These are phyloP conservation scores for Petrosia ficiformis DNA, from an alignment of 37 sponge, comb jelly and placozoan genomes.

Conservation along the genomic window DNA sequence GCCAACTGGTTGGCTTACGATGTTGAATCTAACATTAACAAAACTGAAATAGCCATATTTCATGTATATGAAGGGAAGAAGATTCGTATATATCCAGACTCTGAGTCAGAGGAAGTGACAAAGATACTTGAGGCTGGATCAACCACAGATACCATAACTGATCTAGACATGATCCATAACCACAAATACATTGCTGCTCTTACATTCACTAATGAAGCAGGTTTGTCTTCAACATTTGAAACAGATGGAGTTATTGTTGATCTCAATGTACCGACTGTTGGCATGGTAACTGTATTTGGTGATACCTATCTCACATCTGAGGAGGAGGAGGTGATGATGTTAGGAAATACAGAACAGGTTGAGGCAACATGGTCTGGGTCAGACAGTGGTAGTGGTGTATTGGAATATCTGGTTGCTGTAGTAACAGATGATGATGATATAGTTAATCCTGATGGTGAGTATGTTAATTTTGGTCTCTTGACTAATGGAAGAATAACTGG, in stretches of 20 bases:
- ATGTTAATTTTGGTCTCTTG: slow-evolving; percentile 7
- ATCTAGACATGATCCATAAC: slow-evolving; percentile 22
- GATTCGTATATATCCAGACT: slow-evolving; percentile 22
- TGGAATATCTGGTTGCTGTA: slow-evolving; percentile 45
- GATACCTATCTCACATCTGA: neutral
- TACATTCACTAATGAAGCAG: slow-evolving; percentile 52
- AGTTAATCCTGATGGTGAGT: slow-evolving; percentile 12
- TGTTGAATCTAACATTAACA: slow-evolving; percentile 43
- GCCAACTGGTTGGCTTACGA: slow-evolving; percentile 45
- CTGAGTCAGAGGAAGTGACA: neutral
- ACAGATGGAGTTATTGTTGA: slow-evolving; percentile 23
- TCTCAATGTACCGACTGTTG: slow-evolving; percentile 8
- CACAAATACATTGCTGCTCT: slow-evolving; percentile 28
- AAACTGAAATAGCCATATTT: slow-evolving; percentile 32
- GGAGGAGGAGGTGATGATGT: neutral
- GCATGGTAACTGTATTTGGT: slow-evolving; percentile 4
- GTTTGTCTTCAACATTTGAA: neutral
- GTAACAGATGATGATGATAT: slow-evolving; percentile 13
- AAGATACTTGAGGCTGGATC: neutral
- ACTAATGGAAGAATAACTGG: slow-evolving; percentile 23
- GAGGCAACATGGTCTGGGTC: slow-evolving; percentile 46
- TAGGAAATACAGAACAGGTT: slow-evolving; percentile 23
- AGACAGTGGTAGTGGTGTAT: slow-evolving; percentile 48
- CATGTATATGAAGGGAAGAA: slow-evolving; percentile 38
- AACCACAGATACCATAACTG: slow-evolving; percentile 3